phyloP scores from a whole-genome alignment of 2,113 vertebrate species.

The Prunella himalayana region DNA sequence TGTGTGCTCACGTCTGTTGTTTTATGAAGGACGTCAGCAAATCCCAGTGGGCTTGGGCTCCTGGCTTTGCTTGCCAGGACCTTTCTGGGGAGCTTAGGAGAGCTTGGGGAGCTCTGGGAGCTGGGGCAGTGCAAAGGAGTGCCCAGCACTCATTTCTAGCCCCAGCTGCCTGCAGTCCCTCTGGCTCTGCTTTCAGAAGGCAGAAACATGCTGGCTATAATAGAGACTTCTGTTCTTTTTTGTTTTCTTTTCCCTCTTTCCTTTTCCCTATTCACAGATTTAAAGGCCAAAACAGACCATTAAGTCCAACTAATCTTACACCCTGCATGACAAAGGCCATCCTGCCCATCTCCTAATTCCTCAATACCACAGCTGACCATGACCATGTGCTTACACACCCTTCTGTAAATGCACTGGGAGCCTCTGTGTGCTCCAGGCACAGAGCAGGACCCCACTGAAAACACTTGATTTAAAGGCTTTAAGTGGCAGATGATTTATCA shows the following conservation, averaged over 20 bases:
- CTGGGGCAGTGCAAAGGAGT: neutral
- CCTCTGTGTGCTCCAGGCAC: neutral
- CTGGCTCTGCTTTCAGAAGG: neutral
- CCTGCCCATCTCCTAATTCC: neutral
- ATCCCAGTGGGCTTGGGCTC: neutral
- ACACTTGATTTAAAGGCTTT: constrained; percentile 20
- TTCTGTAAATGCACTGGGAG: neutral
- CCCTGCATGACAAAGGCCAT: constrained; percentile 21
- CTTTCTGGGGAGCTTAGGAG: neutral
- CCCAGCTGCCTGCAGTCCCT: neutral
- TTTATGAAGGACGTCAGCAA: neutral
- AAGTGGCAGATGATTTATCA: neutral
- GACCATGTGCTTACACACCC: neutral
- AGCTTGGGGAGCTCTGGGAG: neutral
- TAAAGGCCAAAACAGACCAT: constrained; percentile 10
- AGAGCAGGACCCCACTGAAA: neutral
- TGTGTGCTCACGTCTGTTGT: neutral
- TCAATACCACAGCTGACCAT: neutral
- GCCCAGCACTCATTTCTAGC: neutral
- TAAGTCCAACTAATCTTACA: constrained; percentile 23
- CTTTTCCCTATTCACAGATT: neutral
- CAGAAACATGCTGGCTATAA: neutral
- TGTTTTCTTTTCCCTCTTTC: neutral
- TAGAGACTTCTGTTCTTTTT: neutral
- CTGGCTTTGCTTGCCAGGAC: neutral